Evolutionary conservation across 2,797 vertebrate species (phyloP), one percentile per base, ranked within the genome.

Genomic region (Megalops cyprinoides): DNA sequence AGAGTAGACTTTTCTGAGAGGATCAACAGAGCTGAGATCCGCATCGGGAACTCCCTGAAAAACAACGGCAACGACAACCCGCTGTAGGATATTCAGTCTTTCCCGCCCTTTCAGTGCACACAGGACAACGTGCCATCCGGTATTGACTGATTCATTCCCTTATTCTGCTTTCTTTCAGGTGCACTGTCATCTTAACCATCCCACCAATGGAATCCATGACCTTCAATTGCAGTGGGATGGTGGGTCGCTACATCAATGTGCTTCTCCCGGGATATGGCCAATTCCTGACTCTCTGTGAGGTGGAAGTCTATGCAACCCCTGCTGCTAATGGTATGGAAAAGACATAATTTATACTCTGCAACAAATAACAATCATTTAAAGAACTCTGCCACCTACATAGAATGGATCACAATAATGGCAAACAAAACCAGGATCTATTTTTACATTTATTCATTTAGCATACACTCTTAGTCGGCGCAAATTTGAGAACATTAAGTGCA

Each of bases 231-330:
- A 9, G 15, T 75, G 77, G 77, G 53, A 71, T 82, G 62, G 71
- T 79, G 31, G 83, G 83, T 23, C 81, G 58, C 15, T 84, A 62
- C 39, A 3, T 84, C 51, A 84, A 8, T 60, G 4, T 84, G 3
- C 2, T n/a, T 8, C 12, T 84, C 9, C 56, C 60, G 28, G 55
- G 14, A 28, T 28, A 5, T 0, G 28, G 9, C 10, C n/a, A 20
- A 53, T 34, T 55, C 37, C 74, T 84, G 49, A 31, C 60, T 10
- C 83, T 84, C 31, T 84, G 83, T 60, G 81, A 82, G 62, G 80
- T 84, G 46, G 62, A 84, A 25, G 80, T 73, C 28, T 51, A 71
- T 53, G 77, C 44, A 53, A 39, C 46, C 42, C 44, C 46, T 65
- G 28, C 34, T 67, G 12, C 62, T 20, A 62, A 4, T 34, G 62